These are phyloP conservation scores for Ctenochaetus hawaiiensis DNA, from an alignment of 2,797 vertebrate genomes.

Conservation along the genomic window DNA sequence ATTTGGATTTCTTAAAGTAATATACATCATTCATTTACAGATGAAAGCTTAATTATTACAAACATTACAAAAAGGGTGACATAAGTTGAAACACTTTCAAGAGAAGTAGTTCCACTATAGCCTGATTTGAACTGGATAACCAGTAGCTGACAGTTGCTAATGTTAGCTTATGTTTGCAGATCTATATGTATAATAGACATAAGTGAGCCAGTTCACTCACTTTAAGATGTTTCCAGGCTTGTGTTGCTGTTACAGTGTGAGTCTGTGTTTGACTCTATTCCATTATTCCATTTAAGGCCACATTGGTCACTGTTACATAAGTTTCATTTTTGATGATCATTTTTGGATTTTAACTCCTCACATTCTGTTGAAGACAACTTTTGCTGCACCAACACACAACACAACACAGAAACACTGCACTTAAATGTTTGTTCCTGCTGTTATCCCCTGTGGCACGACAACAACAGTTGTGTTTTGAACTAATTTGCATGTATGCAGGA, in stretches of 20 bases:
- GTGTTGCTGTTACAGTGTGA: not conserved
- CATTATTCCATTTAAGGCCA: not conserved
- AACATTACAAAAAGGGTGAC: not conserved
- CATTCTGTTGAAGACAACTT: not conserved
- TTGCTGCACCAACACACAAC: not conserved
- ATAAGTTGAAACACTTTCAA: not conserved
- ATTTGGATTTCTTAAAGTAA: not conserved
- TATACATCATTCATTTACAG: not conserved
- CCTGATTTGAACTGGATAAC: not conserved
- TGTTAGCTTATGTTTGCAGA: not conserved
- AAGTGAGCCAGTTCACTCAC: not conserved
- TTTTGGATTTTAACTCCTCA: not conserved
- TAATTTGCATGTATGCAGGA: slow-evolving; percentile 17
- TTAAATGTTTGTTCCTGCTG: not conserved
- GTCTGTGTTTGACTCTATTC: not conserved
- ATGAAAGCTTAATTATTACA: not conserved
- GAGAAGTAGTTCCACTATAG: not conserved
- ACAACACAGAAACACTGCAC: not conserved
- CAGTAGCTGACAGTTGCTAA: not conserved
- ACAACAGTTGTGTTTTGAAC: not conserved
- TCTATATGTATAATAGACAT: not conserved
- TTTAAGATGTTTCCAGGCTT: not conserved
- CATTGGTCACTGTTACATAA: not conserved
- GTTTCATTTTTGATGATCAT: not conserved
- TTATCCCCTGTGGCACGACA: not conserved